phyloP scores from a whole-genome alignment of 2,888 invertebrate genomes.

The Rotaria macrura region DNA sequence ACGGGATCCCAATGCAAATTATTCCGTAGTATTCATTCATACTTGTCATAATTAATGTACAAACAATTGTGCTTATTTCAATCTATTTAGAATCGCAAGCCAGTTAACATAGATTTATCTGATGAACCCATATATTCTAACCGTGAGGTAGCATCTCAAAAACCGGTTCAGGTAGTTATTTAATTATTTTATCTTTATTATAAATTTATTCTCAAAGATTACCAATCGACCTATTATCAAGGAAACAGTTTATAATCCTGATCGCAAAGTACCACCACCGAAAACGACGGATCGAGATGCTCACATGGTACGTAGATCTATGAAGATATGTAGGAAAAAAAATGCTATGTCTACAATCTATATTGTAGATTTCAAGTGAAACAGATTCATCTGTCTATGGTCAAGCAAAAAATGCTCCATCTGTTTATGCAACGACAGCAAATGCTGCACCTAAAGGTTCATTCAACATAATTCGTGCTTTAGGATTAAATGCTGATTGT shows the following conservation, averaged over 20 bases:
- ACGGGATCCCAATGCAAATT: background rate
- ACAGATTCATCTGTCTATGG: background rate
- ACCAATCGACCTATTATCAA: background rate
- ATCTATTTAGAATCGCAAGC: background rate
- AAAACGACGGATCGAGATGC: background rate
- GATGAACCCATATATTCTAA: background rate
- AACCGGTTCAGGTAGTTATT: background rate
- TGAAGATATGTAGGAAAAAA: background rate
- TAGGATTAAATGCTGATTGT: conserved; percentile 18
- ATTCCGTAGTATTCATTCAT: background rate
- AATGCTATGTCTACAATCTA: no score
- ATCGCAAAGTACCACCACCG: background rate
- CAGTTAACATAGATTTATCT: background rate
- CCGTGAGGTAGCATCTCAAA: background rate
- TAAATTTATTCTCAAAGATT: background rate
- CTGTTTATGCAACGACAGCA: background rate
- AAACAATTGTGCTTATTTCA: background rate
- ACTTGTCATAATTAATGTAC: background rate
- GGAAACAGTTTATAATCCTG: background rate
- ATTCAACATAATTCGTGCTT: background rate
- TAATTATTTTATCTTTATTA: background rate
- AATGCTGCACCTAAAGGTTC: background rate
- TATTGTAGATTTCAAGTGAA: background rate
- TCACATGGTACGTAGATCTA: background rate
- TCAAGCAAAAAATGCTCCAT: background rate